A percentile compares a stretch with the other conserved stretches of the same genome.
Conservation (phyloP, 2,797 vertebrate genomes). For the Percopsis omiscomaycus region DNA sequence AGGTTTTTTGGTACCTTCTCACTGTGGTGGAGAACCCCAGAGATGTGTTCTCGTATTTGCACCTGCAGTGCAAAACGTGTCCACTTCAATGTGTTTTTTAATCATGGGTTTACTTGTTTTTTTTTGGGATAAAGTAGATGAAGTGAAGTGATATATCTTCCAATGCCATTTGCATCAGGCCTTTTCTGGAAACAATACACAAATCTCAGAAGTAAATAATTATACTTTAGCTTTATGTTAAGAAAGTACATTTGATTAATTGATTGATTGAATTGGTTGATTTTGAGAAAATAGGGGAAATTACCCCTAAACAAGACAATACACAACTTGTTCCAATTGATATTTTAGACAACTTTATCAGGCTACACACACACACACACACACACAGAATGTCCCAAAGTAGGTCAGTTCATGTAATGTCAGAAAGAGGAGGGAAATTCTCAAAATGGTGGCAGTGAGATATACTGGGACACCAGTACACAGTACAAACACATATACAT, state of each 20-base stretch:
- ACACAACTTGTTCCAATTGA: too few species aligned
- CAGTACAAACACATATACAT: slow-evolving; percentile 1
- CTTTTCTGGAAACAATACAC: too few species aligned
- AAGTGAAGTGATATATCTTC: too few species aligned
- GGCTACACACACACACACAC: neutral
- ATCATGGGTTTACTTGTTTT: neutral
- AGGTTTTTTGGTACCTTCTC: slow-evolving; percentile 43
- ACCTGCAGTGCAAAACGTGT: slow-evolving; percentile 12
- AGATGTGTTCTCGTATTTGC: slow-evolving; percentile 46
- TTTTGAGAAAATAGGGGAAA: too few species aligned
- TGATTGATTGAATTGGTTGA: too few species aligned
- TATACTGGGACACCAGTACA: neutral
- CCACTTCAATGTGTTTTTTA: neutral
- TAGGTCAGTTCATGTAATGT: slow-evolving; percentile 45
- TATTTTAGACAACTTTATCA: neutral
- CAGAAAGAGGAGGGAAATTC: slow-evolving; percentile 8
- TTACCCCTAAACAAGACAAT: too few species aligned
- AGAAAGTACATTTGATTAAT: too few species aligned
- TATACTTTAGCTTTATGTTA: too few species aligned
- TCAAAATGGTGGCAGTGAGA: slow-evolving; percentile 6
- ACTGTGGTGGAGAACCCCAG: slow-evolving; percentile 21
- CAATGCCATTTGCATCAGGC: too few species aligned
- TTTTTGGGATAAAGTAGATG: neutral
- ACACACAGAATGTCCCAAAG: slow-evolving; percentile 20
- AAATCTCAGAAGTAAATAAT: too few species aligned